Evolutionary conservation across 23 tunicate genomes (phyloP).

Genomic region (Trididemnum nubilum): DNA sequence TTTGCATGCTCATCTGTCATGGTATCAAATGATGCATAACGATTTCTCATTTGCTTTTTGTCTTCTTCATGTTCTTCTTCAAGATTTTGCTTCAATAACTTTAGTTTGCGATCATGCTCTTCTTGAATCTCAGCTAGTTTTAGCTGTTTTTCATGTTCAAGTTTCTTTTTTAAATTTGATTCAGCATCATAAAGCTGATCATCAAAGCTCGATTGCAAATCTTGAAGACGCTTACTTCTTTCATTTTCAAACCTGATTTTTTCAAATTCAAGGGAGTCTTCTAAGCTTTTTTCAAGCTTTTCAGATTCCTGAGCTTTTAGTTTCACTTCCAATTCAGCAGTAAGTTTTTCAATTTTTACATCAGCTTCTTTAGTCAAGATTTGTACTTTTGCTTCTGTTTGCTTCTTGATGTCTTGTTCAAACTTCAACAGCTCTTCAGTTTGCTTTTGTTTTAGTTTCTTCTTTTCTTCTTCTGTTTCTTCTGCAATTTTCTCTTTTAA

Average conservation of each 20-base stretch:
- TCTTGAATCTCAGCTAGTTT: constrained; percentile 12
- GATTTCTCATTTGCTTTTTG: constrained; percentile 1
- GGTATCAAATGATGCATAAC: background rate
- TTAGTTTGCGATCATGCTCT: constrained; percentile 38
- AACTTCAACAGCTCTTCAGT: constrained; percentile 23
- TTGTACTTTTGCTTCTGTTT: constrained; percentile 43
- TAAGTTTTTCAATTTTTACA: constrained; percentile 17
- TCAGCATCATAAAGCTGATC: constrained; percentile 1
- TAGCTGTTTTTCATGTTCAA: constrained; percentile 35
- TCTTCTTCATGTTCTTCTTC: constrained; percentile 45
- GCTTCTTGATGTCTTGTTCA: constrained; percentile 41
- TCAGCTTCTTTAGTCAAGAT: constrained; percentile 32
- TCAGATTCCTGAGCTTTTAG: constrained; percentile 29
- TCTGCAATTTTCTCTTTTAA: constrained; percentile 14
- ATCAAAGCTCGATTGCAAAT: background rate
- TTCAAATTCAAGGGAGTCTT: constrained; percentile 31
- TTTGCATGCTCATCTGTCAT: constrained; percentile 35
- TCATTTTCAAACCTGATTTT: constrained; percentile 9
- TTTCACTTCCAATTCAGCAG: constrained; percentile 12
- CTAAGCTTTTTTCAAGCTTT: constrained; percentile 21
- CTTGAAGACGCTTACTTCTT: background rate
- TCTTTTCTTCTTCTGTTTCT: constrained; percentile 51
- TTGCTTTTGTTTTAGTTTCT: constrained; percentile 39
- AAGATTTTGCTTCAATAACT: constrained; percentile 14
- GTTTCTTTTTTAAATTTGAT: background rate